Evolutionary conservation across 2,888 invertebrate genomes (phyloP), one percentile per base, ranked within the genome.

Genomic region (Drosophila monieri): DNA sequence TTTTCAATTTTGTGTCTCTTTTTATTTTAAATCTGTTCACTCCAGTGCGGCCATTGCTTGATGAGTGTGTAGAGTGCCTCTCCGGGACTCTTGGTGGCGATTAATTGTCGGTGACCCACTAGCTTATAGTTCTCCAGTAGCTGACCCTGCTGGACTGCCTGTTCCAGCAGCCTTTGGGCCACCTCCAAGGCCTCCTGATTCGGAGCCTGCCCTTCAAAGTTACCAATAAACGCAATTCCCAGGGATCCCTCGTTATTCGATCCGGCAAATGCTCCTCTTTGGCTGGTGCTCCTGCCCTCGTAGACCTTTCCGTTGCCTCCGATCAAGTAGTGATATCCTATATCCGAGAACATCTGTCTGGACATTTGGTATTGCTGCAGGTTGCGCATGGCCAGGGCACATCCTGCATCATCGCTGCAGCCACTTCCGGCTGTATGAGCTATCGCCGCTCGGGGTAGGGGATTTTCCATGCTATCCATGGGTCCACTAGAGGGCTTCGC

Each of bases 241-340:
- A 96, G 93, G 80, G 94, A 95, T 61, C 91, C 93, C 5, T 88
- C 89, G 88, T 96, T 95, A 81, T 94, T 94, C 15, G 94, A 93
- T 1, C 92, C 93, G 0, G 95, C 94, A 81, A 96, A 95, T 0
- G 96, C 94, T 0, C 96, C 96, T 48, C 94, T 92, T 56, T 90
- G 89, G 65, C 93, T 93, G 95, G 96, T 95, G 1, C 94, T 95
- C 18, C 96, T 93, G 4, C 95, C 96, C 77, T 93, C 94, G 88
- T 95, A 96, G 0, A 94, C 94, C 0, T 93, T 92, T 0, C 96
- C 96, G 80, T 96, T 96, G 5, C 95, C 95, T 0, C 95, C 96
- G 1, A 96, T 93, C 9, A 96, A 88, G 79, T 95, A 97, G 88
- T 95, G 96, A 90, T 96, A 96, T 0, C 92, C 94, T 21, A 96